phyloP scores from a whole-genome alignment of 2,113 vertebrate species.

The Gadus macrocephalus region DNA sequence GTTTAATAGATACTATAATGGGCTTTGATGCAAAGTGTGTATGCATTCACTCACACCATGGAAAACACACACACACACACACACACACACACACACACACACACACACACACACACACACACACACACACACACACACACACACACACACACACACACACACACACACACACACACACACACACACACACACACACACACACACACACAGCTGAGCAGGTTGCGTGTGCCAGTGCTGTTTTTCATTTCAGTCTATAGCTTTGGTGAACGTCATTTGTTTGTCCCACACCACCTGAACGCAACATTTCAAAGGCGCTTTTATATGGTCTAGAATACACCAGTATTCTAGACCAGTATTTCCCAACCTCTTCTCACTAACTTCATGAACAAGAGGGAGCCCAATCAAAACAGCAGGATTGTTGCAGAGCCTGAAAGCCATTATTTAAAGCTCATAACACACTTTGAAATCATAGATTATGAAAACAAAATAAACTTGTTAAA shows the following conservation, averaged over 20 bases:
- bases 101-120: constrained; percentile 13
- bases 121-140: constrained; percentile 34
- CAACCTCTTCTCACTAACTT: constrained; percentile 34
- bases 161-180: constrained; percentile 20
- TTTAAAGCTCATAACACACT: constrained; percentile 24
- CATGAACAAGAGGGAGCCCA: constrained; percentile 28
- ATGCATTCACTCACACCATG: constrained; percentile 25
- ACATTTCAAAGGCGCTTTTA: constrained; percentile 55
- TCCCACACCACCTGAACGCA: constrained; percentile 34
- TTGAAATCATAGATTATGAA: constrained; percentile 33
- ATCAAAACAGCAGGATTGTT: constrained; percentile 12
- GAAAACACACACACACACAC: constrained; percentile 40
- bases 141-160: constrained; percentile 43
- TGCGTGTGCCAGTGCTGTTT: constrained; percentile 25
- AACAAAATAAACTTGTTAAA: constrained; percentile 9
- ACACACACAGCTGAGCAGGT: constrained; percentile 50
- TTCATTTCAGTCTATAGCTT: constrained; percentile 57
- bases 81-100: constrained; percentile 35
- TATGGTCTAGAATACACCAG: constrained; percentile 39
- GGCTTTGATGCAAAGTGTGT: constrained; percentile 50
- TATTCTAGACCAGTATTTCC: constrained; percentile 25
- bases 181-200: constrained; percentile 35
- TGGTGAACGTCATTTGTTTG: constrained; percentile 57
- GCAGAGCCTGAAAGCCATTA: constrained; percentile 24
- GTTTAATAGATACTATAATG: constrained; percentile 56